These are phyloP conservation scores for Toxotes lorentzi DNA, from an alignment of 2,797 vertebrate species.

Conservation along the genomic window DNA sequence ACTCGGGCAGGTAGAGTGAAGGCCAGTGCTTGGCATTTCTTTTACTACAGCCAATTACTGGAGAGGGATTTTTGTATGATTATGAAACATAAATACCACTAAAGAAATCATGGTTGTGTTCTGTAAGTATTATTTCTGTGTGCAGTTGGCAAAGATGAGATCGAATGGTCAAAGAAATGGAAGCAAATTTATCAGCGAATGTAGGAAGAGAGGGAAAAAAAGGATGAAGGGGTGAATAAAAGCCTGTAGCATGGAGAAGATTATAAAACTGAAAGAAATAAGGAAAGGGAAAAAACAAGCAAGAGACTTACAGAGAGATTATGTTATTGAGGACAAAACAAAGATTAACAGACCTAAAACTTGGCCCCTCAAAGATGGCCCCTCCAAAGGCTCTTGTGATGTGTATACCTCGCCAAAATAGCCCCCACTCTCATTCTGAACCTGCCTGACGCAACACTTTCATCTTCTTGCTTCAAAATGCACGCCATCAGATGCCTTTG, in stretches of 20 bases:
- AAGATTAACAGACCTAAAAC: constrained; percentile 59
- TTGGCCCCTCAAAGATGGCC: constrained; percentile 57
- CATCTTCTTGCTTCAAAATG: constrained; percentile 78
- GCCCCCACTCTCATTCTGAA: constrained; percentile 59
- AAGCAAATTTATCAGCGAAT: constrained; percentile 13
- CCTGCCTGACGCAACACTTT: constrained; percentile 79
- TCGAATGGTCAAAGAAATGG: constrained; percentile 4
- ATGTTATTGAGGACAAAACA: constrained; percentile 65
- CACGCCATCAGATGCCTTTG: constrained; percentile 80
- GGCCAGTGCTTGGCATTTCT: constrained; percentile 69
- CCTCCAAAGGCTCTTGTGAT: constrained; percentile 60
- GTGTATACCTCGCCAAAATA: constrained; percentile 61
- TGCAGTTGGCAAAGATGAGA: constrained; percentile 27
- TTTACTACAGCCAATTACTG: constrained; percentile 62
- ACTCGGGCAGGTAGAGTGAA: constrained; percentile 75
- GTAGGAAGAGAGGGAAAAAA: background rate
- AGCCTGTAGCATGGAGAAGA: constrained; percentile 37
- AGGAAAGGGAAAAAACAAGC: constrained; percentile 31
- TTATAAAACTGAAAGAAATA: constrained; percentile 21
- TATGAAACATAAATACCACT: constrained; percentile 53
- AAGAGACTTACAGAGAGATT: constrained; percentile 39
- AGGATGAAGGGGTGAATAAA: constrained; percentile 11
- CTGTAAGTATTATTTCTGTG: constrained; percentile 12
- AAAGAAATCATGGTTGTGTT: constrained; percentile 50
- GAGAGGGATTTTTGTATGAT: constrained; percentile 59